Base-by-base conservation (phyloP, 1,140 invertebrate genomes). In the Pinna nobilis region DNA sequence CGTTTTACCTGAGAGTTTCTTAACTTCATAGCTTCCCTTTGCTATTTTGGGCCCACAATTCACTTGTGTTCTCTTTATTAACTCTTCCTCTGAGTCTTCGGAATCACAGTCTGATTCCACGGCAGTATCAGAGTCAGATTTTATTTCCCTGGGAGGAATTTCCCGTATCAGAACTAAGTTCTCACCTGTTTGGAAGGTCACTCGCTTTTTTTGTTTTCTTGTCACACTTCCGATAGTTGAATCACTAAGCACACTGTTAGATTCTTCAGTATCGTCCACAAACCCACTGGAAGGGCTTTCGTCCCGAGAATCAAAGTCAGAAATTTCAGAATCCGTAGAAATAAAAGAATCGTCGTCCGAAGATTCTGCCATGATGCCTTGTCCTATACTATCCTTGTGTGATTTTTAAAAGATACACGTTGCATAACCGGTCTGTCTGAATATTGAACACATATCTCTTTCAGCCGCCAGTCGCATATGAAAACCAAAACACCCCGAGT, bases 81-180 rank as follows among this genome's bases (percentile, higher is more conserved):
- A 9, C n/a, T 63, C 59, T 4, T 11, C 59, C 20, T 63, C 59
- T 11, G n/a, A 11, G 6, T 3, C 11, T 6, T 63, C 59, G 18
- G 32, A 37, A 15, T 63, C 59, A 23, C 35, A 63, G n/a, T 63
- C 59, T 15, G 59, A 63, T 25, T 63, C 39, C 37, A 41, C 18
- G n/a, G 59, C 18, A 25, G 25, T 28, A 9, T 25, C 25, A 15
- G 25, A 25, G 1, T 30, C 18, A n/a, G n/a, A n/a, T n/a, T n/a
- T n/a, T 2, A 39, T 18, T 18, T 23, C 32, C n/a, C 70, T 28
- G 5, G 70, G 61, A 2, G 70, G 70, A 32, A 72, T 72, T 59
- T 72, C 70, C 7, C 70, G 50, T 28, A 72, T 72, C 53, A 72
- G 39, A 2, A 65, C 61, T 15, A 72, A 57, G n/a, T 66, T 65